Conservation (phyloP, 2,113 vertebrate genomes). For the Nothoprocta perdicaria region DNA sequence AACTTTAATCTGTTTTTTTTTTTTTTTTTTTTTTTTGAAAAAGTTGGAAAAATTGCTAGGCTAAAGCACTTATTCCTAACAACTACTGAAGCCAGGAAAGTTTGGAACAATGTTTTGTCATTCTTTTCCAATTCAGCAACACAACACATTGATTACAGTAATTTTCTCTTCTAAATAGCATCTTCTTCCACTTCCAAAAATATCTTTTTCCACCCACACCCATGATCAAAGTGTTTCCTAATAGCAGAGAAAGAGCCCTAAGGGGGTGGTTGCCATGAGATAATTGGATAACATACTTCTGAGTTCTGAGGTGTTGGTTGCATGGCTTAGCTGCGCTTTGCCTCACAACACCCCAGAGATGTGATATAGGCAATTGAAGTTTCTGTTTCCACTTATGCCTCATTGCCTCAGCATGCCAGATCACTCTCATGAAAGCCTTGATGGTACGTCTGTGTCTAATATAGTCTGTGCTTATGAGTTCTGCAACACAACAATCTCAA, state of each 20-base stretch:
- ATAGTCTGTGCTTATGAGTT: neutral
- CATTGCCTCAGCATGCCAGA: slow-evolving; percentile 31
- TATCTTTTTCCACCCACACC: slow-evolving; percentile 39
- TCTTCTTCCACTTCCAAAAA: slow-evolving; percentile 46
- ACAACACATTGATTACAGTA: slow-evolving; percentile 6
- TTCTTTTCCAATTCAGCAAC: neutral
- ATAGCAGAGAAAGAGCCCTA: slow-evolving; percentile 12
- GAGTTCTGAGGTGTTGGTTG: slow-evolving; percentile 24
- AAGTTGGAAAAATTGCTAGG: neutral
- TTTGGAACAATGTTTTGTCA: neutral
- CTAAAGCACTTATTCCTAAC: neutral
- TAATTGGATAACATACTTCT: slow-evolving; percentile 45
- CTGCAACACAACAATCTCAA: neutral
- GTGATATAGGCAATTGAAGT: slow-evolving; percentile 7
- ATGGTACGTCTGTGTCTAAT: slow-evolving; percentile 36
- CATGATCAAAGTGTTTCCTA: slow-evolving; percentile 43
- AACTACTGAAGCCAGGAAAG: neutral
- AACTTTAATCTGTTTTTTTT: neutral
- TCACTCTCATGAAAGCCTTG: slow-evolving; percentile 6
- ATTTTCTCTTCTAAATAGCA: slow-evolving; percentile 26
- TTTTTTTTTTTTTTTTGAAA: neutral
- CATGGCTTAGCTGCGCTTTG: slow-evolving; percentile 44
- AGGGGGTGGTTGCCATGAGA: slow-evolving; percentile 25
- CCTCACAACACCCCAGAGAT: slow-evolving; percentile 42
- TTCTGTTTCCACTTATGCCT: slow-evolving; percentile 46